Evolutionary conservation across 2,113 vertebrate genomes (phyloP), one percentile per base, ranked within the genome.

Genomic region (Probosciger aterrimus): DNA sequence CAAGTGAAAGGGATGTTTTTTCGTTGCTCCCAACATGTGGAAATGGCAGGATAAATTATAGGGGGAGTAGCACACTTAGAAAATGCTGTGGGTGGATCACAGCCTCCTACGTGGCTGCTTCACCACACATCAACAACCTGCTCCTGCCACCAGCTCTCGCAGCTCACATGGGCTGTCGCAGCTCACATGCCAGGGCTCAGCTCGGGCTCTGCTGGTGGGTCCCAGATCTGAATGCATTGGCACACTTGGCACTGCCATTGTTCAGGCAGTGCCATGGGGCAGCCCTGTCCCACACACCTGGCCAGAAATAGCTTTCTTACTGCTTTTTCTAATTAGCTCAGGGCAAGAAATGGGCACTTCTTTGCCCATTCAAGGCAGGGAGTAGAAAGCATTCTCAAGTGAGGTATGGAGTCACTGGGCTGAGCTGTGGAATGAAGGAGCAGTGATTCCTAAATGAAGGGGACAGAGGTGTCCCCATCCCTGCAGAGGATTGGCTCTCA

Each of bases 11-110:
- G 95, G 79, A 92, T 84, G 92, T 79, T 79, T 94, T 94, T 94
- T 90, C 82, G n/a, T 44, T 52, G 64, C 93, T 95, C 76, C 81
- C 86, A 92, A 96, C 52, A 19, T 67, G 73, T 92, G 92, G 92
- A 77, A 95, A 86, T 88, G 92, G 95, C 90, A 96, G 92, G 82
- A 68, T 88, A 97, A 96, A 96, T 95, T 96, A 89, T 86, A 95
- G 95, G 78, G 92, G 92, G 90, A 86, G 86, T 95, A 74, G 88
- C 73, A 86, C 73, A 6, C 92, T 93, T 57, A 74, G 90, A 84
- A 85, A 94, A 91, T 3, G 55, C 81, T 23, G 92, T 93, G 88
- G 89, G 90, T 93, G 91, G 79, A 88, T 74, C 7, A 15, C 83
- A 90, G 85, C 77, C 88, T 97, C 90, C 88, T 82, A 65, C 11